These are phyloP conservation scores for Harmothoe impar DNA, from an alignment of 2,888 invertebrate genomes.

Conservation along the genomic window DNA sequence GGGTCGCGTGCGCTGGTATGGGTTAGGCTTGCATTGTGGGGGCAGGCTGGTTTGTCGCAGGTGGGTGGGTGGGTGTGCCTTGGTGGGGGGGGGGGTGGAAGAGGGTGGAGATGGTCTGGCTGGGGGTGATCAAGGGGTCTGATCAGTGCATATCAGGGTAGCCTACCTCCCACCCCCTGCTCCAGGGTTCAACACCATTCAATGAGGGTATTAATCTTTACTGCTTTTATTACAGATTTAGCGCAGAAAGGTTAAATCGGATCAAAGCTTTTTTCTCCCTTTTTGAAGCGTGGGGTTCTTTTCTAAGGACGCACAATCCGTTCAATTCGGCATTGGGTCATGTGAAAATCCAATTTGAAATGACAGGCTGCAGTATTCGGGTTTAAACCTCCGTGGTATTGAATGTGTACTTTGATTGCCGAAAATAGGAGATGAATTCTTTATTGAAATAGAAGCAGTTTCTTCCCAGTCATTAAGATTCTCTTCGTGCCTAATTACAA, in stretches of 20 bases:
- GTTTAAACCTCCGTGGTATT: not conserved
- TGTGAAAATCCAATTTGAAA: slow-evolving; percentile 48
- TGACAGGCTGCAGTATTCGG: slow-evolving; percentile 12
- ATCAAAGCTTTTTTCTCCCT: slow-evolving; percentile 30
- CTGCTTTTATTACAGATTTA: slow-evolving; percentile 41
- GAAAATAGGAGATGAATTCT: slow-evolving; percentile 41
- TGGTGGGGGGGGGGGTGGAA: not conserved
- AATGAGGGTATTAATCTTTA: slow-evolving; percentile 44
- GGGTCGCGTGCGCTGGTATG: not conserved
- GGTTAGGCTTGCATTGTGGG: not conserved
- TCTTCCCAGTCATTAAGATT: slow-evolving; percentile 3
- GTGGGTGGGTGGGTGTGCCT: slow-evolving; percentile 1
- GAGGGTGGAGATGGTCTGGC: not conserved
- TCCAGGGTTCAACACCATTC: slow-evolving; percentile 9
- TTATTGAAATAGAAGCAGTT: slow-evolving; percentile 41
- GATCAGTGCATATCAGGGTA: not conserved
- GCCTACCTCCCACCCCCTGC: not conserved
- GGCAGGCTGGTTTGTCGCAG: not conserved
- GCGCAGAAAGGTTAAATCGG: slow-evolving; percentile 46
- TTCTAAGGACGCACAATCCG: not conserved
- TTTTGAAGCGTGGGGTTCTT: not conserved
- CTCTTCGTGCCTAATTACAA: slow-evolving; percentile 8
- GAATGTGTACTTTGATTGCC: slow-evolving; percentile 16
- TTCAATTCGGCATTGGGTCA: not conserved
- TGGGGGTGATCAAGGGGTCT: slow-evolving; percentile 20